These are phyloP conservation scores for Ptilonorhynchus violaceus DNA, from an alignment of 2,113 vertebrate genomes.

Conservation along the genomic window DNA sequence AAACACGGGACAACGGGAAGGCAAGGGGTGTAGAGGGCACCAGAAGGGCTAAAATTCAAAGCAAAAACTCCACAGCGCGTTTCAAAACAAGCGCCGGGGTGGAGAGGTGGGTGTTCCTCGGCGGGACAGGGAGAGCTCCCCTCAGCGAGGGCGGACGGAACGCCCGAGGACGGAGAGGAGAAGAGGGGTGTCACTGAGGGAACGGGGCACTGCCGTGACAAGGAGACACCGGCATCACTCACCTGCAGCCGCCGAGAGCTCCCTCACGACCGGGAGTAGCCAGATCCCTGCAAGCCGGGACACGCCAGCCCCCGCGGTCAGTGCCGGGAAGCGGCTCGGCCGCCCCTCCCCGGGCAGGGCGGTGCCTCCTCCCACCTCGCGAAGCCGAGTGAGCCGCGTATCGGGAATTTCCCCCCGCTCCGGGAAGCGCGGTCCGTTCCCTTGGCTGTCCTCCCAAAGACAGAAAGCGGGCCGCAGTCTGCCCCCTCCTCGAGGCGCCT, in stretches of 20 bases:
- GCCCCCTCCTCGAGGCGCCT: accelerated
- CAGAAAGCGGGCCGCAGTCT: not conserved
- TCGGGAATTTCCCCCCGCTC: not conserved
- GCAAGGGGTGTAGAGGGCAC: too few relatives aligned
- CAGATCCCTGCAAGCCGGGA: accelerated
- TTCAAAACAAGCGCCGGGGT: not conserved
- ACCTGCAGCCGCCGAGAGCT: not conserved
- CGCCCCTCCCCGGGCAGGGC: not conserved
- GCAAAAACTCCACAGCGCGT: not conserved
- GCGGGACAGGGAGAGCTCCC: not conserved
- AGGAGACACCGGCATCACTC: not conserved
- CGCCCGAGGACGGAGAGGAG: too few relatives aligned
- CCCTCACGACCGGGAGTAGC: accelerated
- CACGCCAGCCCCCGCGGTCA: not conserved
- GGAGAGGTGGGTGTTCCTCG: not conserved
- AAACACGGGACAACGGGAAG: accelerated
- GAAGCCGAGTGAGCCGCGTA: not conserved
- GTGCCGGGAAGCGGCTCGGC: not conserved
- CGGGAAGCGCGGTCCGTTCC: not conserved
- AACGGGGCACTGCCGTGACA: not conserved
- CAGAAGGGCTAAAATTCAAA: not conserved
- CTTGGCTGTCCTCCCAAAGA: not conserved
- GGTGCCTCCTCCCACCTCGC: not conserved
- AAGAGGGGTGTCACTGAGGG: accelerated
- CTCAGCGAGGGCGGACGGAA: not conserved